Base-by-base conservation (phyloP, 2,113 vertebrate species). In the Pogona vitticeps region DNA sequence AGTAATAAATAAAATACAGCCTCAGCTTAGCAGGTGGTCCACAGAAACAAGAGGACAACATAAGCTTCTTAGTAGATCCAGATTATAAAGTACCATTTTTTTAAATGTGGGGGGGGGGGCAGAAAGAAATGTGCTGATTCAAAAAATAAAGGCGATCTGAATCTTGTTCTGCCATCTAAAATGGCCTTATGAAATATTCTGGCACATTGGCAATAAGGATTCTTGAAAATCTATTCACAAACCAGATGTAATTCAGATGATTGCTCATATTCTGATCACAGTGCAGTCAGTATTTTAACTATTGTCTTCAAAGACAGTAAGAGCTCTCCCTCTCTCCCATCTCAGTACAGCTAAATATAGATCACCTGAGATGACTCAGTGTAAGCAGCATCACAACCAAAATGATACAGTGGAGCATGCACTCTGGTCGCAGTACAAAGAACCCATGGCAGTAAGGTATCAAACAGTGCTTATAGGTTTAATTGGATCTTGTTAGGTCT, bases 331-430 rank as follows among this genome's bases (percentile, higher is more conserved):
- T 68, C 79, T 15, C 58, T 38, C 78, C 42, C 65, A 20, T 83
- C 56, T 82, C 80, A 77, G 10, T 63, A 46, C 78, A 88, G 61
- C 88, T 85, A 85, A 91, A 90, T 91, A 93, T 93, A 95, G 90
- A 90, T 93, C 86, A 94, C 94, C 90, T 94, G 91, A 94, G 88
- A 93, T 92, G 89, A 93, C 92, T 92, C 90, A 91, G 86, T 81
- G 90, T 70, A 61, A 85, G 86, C 86, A 92, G 86, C 58, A 56
- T 92, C 88, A 87, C 85, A 94, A 84, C 80, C 86, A 86, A 93
- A 94, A 86, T 83, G 86, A 70, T 91, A 87, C 89, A 89, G 87
- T 79, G 83, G 90, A 82, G 52, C 92, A 84, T 68, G 81, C 56
- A 86, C 83, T 82, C 80, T 88, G 21, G 46, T 78, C 93, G 71